Conservation (phyloP, 2,888 invertebrate species). For the Dastarcus helophoroides region DNA sequence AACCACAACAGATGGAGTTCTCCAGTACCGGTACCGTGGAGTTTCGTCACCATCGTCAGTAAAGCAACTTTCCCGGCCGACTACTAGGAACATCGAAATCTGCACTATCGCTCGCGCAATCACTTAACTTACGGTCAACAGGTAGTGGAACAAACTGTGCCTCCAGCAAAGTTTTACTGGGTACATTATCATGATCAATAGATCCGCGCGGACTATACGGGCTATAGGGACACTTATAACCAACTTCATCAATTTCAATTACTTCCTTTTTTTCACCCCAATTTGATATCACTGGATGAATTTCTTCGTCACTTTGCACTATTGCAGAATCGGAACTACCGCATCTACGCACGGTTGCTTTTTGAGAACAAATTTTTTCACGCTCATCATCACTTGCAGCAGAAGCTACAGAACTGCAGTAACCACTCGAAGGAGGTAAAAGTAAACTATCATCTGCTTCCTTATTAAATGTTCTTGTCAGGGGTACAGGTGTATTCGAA, state of each 20-base stretch:
- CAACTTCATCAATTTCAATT: slow-evolving; percentile 5
- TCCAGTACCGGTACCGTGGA: slow-evolving; percentile 48
- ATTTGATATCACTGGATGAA: slow-evolving; percentile 12
- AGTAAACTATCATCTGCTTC: slow-evolving; percentile 19
- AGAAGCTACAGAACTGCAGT: slow-evolving; percentile 31
- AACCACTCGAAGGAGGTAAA: slow-evolving; percentile 32
- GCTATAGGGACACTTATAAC: slow-evolving; percentile 11
- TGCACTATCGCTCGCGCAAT: slow-evolving; percentile 32
- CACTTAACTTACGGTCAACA: slow-evolving; percentile 38
- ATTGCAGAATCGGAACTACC: slow-evolving; percentile 43
- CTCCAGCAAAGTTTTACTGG: slow-evolving; percentile 43
- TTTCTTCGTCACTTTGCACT: slow-evolving; percentile 40
- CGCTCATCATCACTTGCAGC: slow-evolving; percentile 33
- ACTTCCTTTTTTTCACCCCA: slow-evolving; percentile 21
- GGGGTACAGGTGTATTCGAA: too few species aligned
- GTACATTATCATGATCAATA: slow-evolving; percentile 32
- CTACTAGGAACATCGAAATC: slow-evolving; percentile 15
- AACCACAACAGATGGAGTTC: slow-evolving; percentile 78
- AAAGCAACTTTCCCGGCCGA: slow-evolving; percentile 41
- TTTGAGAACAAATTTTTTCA: slow-evolving; percentile 20
- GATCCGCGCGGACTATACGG: slow-evolving; percentile 33
- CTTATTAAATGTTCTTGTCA: too few species aligned
- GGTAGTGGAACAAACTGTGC: slow-evolving; percentile 44
- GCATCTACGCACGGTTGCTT: slow-evolving; percentile 34
- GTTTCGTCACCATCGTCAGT: slow-evolving; percentile 38